Evolutionary conservation across 2,797 vertebrate species (phyloP).

Genomic region (Sebastes baramenuke): DNA sequence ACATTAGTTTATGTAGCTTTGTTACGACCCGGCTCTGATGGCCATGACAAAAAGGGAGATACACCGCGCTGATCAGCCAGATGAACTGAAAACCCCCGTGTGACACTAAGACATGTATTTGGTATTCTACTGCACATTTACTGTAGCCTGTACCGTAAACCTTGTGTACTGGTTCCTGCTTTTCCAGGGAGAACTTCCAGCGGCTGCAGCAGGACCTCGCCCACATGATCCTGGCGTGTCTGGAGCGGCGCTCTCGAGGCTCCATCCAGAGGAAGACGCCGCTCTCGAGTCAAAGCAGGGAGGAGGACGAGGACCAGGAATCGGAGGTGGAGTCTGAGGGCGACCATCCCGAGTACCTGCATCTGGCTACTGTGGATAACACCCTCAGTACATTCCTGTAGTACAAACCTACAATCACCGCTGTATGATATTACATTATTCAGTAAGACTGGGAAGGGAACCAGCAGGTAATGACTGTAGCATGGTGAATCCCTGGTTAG

Average conservation of each 20-base stretch:
- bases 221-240: constrained; percentile 87
- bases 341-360: constrained; percentile 89
- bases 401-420: background rate
- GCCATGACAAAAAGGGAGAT: background rate
- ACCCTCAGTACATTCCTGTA: constrained; percentile 87
- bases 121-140: background rate
- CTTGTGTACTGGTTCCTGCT: background rate
- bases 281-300: constrained; percentile 74
- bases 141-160: background rate
- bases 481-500: background rate
- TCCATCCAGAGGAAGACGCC: constrained; percentile 63
- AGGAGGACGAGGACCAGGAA: constrained; percentile 49
- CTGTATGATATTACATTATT: no score
- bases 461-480: background rate
- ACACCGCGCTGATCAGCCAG: background rate
- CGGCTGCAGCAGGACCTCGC: constrained; percentile 90
- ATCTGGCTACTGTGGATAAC: constrained; percentile 86
- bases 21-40: no score
- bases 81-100: no score
- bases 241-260: constrained; percentile 82
- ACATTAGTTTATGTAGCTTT: background rate
- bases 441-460: background rate
- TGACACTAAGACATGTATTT: background rate
- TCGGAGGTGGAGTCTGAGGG: constrained; percentile 73
- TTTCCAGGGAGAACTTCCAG: constrained; percentile 91